Conservation (phyloP, 2,797 vertebrate species). For the Sebastes vulpes region DNA sequence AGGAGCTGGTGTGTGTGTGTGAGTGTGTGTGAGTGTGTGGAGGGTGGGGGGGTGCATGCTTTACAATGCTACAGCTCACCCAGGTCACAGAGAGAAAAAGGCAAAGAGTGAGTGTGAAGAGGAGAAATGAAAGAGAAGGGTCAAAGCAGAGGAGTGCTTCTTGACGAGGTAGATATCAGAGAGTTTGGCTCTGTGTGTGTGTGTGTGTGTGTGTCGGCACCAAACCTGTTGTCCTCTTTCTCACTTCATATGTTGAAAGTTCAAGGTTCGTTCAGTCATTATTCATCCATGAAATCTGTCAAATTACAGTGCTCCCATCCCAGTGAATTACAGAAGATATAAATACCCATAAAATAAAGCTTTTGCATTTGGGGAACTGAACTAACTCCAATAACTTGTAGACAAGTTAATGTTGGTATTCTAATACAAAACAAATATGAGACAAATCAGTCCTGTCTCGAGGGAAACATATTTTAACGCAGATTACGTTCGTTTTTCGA, state of each 20-base stretch:
- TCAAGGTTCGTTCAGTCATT: neutral
- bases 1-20: conserved; percentile 51
- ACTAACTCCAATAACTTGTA: neutral
- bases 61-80: conserved; percentile 61
- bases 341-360: neutral
- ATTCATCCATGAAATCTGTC: neutral
- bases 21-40: neutral
- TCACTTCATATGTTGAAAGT: neutral
- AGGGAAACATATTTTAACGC: rapidly evolving
- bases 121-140: conserved; percentile 59
- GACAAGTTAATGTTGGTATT: neutral
- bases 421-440: neutral
- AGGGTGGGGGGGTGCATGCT: conserved; percentile 17
- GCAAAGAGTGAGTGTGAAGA: conserved; percentile 63
- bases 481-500: too few species aligned
- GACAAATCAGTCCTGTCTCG: neutral
- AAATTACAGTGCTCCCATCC: neutral
- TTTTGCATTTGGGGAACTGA: neutral
- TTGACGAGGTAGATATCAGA: conserved; percentile 64
- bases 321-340: neutral
- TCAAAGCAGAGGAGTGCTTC: conserved; percentile 63
- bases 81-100: conserved; percentile 67
- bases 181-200: conserved; percentile 5
- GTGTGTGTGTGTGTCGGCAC: neutral
- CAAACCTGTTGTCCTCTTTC: neutral